A percentile compares a stretch with the other conserved stretches of the same genome.
Evolutionary conservation across 2,113 vertebrate species (phyloP).

Genomic region (Corythornis madagascariensis): DNA sequence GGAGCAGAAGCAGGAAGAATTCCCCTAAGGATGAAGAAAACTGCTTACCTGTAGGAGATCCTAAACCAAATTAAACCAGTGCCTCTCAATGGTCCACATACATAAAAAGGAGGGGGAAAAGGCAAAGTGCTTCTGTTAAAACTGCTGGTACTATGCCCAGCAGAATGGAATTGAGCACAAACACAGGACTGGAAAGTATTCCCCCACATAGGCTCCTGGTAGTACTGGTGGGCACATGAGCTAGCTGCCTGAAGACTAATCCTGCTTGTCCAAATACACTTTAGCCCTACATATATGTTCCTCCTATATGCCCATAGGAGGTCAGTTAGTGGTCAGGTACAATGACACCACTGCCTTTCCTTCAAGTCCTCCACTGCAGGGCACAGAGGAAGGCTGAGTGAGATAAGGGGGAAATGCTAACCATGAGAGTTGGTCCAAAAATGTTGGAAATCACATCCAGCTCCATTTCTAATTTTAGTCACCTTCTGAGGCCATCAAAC

Average conservation of each 20-base stretch:
- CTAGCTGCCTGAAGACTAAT: background rate
- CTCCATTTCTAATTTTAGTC: slow-evolving; percentile 26
- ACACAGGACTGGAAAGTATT: background rate
- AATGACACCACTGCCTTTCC: background rate
- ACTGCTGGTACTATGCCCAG: background rate
- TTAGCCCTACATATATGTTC: background rate
- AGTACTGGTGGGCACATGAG: background rate
- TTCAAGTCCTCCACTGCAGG: background rate
- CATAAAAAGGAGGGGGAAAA: background rate
- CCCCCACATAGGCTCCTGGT: background rate
- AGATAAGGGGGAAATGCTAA: background rate
- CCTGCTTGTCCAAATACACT: background rate
- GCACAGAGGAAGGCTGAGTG: background rate
- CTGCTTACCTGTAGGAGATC: background rate
- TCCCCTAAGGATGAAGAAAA: background rate
- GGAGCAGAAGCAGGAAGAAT: background rate
- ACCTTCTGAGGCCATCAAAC: background rate
- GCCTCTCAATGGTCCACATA: background rate
- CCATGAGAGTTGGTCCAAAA: background rate
- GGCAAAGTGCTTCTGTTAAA: background rate
- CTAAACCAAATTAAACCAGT: background rate
- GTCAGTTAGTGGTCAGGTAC: background rate
- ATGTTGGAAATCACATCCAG: background rate
- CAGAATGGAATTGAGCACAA: background rate
- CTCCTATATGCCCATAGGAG: background rate